Conservation (phyloP, 2,888 invertebrate species). For the Chymomyza caudatula region DNA sequence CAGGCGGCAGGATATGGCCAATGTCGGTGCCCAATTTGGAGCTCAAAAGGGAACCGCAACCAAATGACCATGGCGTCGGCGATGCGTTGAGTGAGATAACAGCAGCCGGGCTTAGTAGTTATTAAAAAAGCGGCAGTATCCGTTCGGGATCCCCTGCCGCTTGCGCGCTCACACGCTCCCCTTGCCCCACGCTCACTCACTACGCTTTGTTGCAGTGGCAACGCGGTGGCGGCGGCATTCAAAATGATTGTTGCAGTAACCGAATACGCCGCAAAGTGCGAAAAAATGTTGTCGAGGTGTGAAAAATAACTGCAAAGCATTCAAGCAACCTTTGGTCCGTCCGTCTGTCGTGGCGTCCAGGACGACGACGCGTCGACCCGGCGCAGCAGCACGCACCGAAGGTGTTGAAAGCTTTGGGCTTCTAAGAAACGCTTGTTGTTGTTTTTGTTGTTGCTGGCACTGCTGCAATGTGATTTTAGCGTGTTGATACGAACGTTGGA, state of each 20-base stretch:
- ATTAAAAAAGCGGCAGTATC: constrained; percentile 51
- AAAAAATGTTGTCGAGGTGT: constrained; percentile 76
- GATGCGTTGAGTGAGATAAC: constrained; percentile 64
- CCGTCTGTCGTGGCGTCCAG: neutral
- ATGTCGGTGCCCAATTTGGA: neutral
- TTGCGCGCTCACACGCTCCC: constrained; percentile 29
- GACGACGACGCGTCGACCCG: neutral
- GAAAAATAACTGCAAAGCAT: constrained; percentile 73
- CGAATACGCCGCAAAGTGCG: constrained; percentile 71
- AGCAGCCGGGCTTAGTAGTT: constrained; percentile 47
- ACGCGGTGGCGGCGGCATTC: constrained; percentile 26
- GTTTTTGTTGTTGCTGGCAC: constrained; percentile 35
- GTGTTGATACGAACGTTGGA: constrained; percentile 51
- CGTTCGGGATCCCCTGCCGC: neutral
- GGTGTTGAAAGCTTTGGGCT: constrained; percentile 73
- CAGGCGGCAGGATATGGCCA: constrained; percentile 28
- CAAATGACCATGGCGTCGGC: constrained; percentile 12
- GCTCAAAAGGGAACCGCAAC: constrained; percentile 23
- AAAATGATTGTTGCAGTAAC: constrained; percentile 50
- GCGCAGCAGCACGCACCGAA: constrained; percentile 59
- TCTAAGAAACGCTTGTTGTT: constrained; percentile 73
- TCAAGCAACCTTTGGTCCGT: neutral
- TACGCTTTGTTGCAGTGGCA: constrained; percentile 15
- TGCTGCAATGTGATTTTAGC: constrained; percentile 58
- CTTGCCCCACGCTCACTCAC: constrained; percentile 1